Conservation (phyloP, 2,797 vertebrate species). For the Anguilla megastoma region DNA sequence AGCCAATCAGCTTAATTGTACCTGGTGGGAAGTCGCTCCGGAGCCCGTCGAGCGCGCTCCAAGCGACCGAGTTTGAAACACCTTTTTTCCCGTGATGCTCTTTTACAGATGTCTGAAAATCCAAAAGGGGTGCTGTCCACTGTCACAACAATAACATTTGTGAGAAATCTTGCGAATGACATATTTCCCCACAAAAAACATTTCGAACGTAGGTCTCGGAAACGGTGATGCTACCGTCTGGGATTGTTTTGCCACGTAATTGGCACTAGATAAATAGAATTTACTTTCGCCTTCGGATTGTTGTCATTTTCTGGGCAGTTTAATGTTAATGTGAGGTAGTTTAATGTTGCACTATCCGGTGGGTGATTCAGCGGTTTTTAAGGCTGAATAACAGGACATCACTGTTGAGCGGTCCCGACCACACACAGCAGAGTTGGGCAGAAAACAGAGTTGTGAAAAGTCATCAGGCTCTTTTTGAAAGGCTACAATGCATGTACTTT, state of each 20-base stretch:
- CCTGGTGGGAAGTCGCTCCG: constrained; percentile 58
- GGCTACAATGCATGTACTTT: not conserved
- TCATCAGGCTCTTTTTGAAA: not conserved
- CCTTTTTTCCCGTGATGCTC: not conserved
- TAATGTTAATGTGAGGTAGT: not conserved
- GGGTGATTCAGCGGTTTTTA: not conserved
- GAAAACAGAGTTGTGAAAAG: not conserved
- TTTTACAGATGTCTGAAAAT: not conserved
- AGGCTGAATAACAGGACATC: not conserved
- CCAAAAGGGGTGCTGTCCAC: not conserved
- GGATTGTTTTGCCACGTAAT: no score
- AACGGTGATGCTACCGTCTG: no score
- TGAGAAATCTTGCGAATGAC: no score
- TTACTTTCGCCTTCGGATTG: not conserved
- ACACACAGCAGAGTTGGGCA: not conserved
- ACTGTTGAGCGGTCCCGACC: not conserved
- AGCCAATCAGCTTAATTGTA: constrained; percentile 70
- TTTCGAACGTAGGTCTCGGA: no score
- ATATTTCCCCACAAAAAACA: no score
- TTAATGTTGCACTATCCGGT: not conserved
- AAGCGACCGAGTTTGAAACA: constrained; percentile 5
- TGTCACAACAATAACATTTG: not conserved
- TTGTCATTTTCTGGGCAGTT: not conserved
- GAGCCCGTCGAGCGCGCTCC: constrained; percentile 40
- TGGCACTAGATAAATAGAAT: not conserved